These are phyloP conservation scores for Petrophora chlorosata DNA, from an alignment of 2,888 invertebrate genomes.

Conservation along the genomic window DNA sequence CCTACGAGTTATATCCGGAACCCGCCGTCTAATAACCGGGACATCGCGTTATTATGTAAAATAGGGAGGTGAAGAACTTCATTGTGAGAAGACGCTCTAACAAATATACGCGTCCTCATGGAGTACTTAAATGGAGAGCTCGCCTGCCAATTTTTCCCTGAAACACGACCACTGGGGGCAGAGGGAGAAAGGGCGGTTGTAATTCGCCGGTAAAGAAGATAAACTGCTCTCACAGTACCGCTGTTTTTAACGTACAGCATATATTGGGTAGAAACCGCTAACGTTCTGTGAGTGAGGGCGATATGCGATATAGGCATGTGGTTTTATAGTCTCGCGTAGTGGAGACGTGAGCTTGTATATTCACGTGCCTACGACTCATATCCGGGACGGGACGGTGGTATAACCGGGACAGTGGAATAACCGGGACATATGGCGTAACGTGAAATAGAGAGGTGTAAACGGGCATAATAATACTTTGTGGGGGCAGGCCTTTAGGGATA, in stretches of 20 bases:
- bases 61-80: constrained; percentile 17
- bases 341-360: no score
- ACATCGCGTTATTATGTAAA: constrained; percentile 15
- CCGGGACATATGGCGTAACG: constrained; percentile 11
- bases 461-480: constrained; percentile 1
- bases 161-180: no score
- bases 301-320: no score
- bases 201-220: no score
- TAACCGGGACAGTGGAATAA: constrained; percentile 9
- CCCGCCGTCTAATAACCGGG: constrained; percentile 14
- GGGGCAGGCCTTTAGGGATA: background rate
- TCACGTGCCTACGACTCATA: constrained; percentile 6
- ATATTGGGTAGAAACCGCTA: no score
- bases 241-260: no score
- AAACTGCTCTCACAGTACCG: no score
- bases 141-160: no score
- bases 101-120: constrained; percentile 8
- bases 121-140: no score
- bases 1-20: constrained; percentile 20
- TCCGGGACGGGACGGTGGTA: constrained; percentile 15
- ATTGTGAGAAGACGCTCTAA: constrained; percentile 3
- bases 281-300: no score
- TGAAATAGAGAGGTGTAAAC: background rate
- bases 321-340: no score
- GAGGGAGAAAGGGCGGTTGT: no score